phyloP scores from a whole-genome alignment of 2,113 vertebrate species.

The Mandrillus leucophaeus region DNA sequence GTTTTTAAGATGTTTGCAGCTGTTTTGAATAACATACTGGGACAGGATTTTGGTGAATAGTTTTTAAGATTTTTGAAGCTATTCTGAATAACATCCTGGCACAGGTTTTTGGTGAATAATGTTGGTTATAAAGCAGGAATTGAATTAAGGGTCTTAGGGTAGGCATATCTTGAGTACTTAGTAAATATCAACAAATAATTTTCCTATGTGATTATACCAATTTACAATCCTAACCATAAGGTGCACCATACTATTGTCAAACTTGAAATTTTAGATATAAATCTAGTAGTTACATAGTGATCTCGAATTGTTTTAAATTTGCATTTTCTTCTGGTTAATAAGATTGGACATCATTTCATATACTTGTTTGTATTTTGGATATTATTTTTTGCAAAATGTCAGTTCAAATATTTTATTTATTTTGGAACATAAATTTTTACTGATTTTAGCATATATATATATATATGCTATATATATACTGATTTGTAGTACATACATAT shows the following conservation, averaged over 20 bases:
- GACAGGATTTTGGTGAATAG: not conserved
- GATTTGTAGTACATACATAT: not conserved
- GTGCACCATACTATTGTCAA: not conserved
- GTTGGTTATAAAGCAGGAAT: not conserved
- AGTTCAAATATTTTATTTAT: not conserved
- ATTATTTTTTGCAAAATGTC: not conserved
- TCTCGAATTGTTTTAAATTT: constrained; percentile 21
- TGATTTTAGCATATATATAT: no score
- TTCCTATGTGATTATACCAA: not conserved
- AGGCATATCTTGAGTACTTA: not conserved
- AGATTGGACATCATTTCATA: not conserved
- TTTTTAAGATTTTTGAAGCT: not conserved
- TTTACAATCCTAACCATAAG: not conserved
- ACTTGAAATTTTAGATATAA: not conserved
- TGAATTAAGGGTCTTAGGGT: not conserved
- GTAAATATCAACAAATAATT: not conserved
- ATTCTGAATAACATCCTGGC: not conserved
- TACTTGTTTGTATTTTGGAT: not conserved
- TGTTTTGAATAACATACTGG: not conserved
- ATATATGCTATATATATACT: no score
- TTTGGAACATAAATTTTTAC: not conserved
- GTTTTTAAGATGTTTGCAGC: not conserved
- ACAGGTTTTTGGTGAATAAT: not conserved
- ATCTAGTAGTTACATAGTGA: not conserved
- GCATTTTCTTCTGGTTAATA: not conserved